Evolutionary conservation across 2,888 invertebrate species (phyloP), one percentile per base, ranked within the genome.

Genomic region (Sarcophaga caerulescens): DNA sequence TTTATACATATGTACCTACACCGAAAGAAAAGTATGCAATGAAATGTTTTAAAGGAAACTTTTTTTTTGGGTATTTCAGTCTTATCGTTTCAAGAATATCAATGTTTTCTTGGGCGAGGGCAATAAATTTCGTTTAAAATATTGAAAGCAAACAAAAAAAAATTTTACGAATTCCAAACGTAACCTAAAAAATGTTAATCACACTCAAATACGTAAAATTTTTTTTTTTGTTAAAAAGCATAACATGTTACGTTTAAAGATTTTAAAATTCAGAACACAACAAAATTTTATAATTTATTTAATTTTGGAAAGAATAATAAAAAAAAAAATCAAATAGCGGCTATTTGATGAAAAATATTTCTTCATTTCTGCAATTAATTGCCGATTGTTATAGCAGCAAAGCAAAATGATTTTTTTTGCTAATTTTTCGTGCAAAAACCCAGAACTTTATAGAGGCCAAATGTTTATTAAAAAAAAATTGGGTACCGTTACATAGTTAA

Each of bases 201-300:
- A 52, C 14, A 52, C 52, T 17, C 12, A 52, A 52, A 52, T 14
- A 52, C 12, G 17, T 12, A 52, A 12, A 47, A 14, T 6, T 6
- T 35, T 35, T 35, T 8, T 35, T 8, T 35, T 35, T 35, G 19
- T 6, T 19, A 21, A 60, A 60, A 60, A 19, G 21, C 35, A 35
- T 52, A 52, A 52, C 14, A 52, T 52, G 14, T 52, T 19, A 65
- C 57, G 6, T 73, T 62, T 52, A 44, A 25, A 25, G 69, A 84
- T 63, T 79, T 77, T 79, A 78, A 81, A 84, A 84, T 84, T 66
- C 83, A 84, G 63, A 78, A 74, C 83, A 84, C 83, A 84, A 35
- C 35, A 35, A 35, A 69, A 44, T 63, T 63, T 14, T 52, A 52
- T 81, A 52, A 52, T 17, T 35, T 14, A 47, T 47, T 52, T 52